Evolutionary conservation across 2,797 vertebrate genomes (phyloP), one percentile per base, ranked within the genome.

Genomic region (Eptatretus atami): DNA sequence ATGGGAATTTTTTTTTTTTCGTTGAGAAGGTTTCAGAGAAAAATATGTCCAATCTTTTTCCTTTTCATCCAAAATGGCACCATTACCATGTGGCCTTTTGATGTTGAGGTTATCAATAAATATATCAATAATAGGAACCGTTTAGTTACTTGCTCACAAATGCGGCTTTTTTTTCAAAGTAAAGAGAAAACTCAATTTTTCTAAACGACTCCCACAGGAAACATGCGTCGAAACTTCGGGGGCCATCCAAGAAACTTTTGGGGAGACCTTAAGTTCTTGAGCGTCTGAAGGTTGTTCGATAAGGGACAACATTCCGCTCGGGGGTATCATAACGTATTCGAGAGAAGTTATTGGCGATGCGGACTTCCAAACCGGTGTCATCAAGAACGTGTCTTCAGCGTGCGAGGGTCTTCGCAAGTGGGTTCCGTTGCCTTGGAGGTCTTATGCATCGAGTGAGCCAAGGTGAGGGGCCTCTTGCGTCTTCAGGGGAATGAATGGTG

Each of bases 141-240:
- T 31, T 31, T 31, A n/a, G 31, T 31, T 31, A 31, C 31, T 6
- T 31, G 31, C 3, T 31, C 3, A 31, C 6, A 6, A 31, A 31
- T 31, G 31, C 31, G 6, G 6, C n/a, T n/a, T n/a, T n/a, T 31
- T 31, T 31, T 31, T 31, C 3, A 31, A 3, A 31, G 31, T 31
- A 31, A 31, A 31, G 31, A 31, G 31, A 31, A 31, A 31, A 3
- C 31, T 31, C 31, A 6, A 31, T 31, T 31, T 31, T 31, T 31
- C 31, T 31, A 3, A 31, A 31, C 31, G 31, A 31, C 31, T 31
- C 24, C 64, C 14, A 66, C 60, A 95, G 86, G 85, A 69, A 93
- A 87, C 73, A 94, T 88, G 84, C 63, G 86, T 65, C 83, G 92
- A 71, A 84, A 94, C 72, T 94, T 74, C 68, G 87, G 86, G 88